Base-by-base conservation (phyloP, 2,113 vertebrate species). In the Anhinga rufa region DNA sequence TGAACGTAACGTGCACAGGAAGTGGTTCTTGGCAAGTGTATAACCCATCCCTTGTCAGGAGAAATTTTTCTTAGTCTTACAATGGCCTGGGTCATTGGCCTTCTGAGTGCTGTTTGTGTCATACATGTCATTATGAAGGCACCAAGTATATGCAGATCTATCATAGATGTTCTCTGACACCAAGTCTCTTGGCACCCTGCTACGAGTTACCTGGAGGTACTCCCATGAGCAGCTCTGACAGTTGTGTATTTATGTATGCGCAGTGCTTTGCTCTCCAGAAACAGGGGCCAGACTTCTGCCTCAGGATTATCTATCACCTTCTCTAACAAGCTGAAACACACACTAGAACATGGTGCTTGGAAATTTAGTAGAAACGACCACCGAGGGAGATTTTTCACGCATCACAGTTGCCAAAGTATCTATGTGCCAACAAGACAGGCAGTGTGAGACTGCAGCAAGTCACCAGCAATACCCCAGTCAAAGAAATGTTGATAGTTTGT, bases 321-420 rank as follows among this genome's bases (percentile, higher is more conserved):
- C 75, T 58, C 60, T 76, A 82, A 84, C 66, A 74, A 72, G 66
- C n/a, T 91, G 58, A 38, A 85, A 79, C 62, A 82, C 65, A n/a
- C 42, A 9, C 21, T 38, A n/a, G 55, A 65, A 51, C 81, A 51
- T 2, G 3, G 26, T 0, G 0, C 44, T 60, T 1, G 0, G 58
- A 64, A 72, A 94, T 72, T 65, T 66, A 42, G 66, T 62, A 71
- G 69, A 51, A 91, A 93, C 0, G 2, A 61, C 82, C 76, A 54
- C 78, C 0, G 3, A 88, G 54, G 75, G 93, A 69, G 25, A 77
- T 42, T 90, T 76, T 74, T 80, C 36, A 65, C 75, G 86, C 74
- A 31, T 49, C 68, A 44, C 66, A 86, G 32, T 78, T 88, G 81
- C 58, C 48, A 83, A 31, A 92, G 31, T 55, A 91, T 36, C 44